Base-by-base conservation (phyloP, 2,113 vertebrate species). In the Turdus rufiventris region DNA sequence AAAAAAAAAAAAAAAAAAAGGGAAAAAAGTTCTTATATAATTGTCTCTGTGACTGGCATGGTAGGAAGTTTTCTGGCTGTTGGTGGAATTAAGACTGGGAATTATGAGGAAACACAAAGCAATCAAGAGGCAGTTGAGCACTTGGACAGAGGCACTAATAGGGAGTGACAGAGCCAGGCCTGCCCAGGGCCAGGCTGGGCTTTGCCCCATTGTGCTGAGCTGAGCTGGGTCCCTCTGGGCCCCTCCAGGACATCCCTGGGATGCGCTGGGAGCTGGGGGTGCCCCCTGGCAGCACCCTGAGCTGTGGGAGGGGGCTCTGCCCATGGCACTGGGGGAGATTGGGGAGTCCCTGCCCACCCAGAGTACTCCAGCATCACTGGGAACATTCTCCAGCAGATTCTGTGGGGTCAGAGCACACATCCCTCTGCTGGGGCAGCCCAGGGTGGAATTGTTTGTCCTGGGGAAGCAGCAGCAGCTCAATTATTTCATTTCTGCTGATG, bases 371-470 rank as follows among this genome's bases (percentile, higher is more conserved):
- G 26, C 13, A 18, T 17, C 38, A 5, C 19, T 25, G 18, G 8
- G 3, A 2, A 5, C 0, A 0, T 12, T n/a, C 9, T 75, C 36
- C 40, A 25, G 5, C 14, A 1, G 23, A 5, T 51, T 72, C 2
- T 17, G 21, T 6, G 36, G 48, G n/a, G 5, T 70, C 25, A 2
- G 9, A 33, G 10, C 33, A 57, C n/a, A 36, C 63, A 66, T 24
- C 12, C 50, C 47, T n/a, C 4, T 7, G 4, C 54, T 53, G 31
- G 11, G 38, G 40, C 63, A 82, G 70, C 16, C 42, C 75, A 38
- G 36, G 60, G 16, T 68, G 63, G 54, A 61, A 67, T 29, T 42
- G 3, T 61, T 78, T 47, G 8, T 17, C 25, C 57, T 71, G 28
- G 9, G 7, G 24, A 58, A 40, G 34, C 8, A 21, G 33, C n/a